Evolutionary conservation across 2,888 invertebrate species (phyloP), one percentile per base, ranked within the genome.

Genomic region (Molanna angustata): DNA sequence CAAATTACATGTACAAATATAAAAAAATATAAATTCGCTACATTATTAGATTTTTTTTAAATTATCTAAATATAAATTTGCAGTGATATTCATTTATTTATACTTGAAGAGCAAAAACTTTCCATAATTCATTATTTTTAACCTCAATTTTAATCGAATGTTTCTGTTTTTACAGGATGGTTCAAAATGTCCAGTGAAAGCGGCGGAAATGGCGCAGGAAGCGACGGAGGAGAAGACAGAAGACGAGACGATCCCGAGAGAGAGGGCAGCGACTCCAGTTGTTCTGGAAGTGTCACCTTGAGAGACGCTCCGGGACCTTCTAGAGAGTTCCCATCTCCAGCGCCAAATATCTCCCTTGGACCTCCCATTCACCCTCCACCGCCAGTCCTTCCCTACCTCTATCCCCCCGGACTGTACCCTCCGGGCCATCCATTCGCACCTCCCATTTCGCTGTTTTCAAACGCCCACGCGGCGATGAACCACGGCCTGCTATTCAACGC

Each of bases 281-380:
- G 86, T 68, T 86, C 86, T 6, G 86, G 86, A 58, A 70, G 85
- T 73, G 62, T 76, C 66, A 62, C 75, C 69, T 33, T 58, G 20
- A 65, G 74, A 52, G 70, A 72, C 59, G 71, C 79, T 65, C 82
- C 67, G 62, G 80, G 82, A 1, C 80, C 83, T n/a, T 82, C 82
- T 60, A 62, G 68, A 42, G 62, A 66, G 60, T 64, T 76, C 54
- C 73, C 83, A 61, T 89, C 89, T 61, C 92, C 92, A 1, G 86
- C 91, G 59, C 94, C 94, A 16, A 95, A 95, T 74, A 94, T 94
- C 58, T 93, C 93, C 22, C 88, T 95, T 33, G 95, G 94, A 45
- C 94, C 94, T 33, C 94, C 94, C 40, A 88, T 94, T 41, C 94
- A 94, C 66, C 93, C 94, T 40, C 92, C 93, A 45, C 85, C 91